phyloP scores from a whole-genome alignment of 2,888 invertebrate species.

The Saturnia pavonia region DNA sequence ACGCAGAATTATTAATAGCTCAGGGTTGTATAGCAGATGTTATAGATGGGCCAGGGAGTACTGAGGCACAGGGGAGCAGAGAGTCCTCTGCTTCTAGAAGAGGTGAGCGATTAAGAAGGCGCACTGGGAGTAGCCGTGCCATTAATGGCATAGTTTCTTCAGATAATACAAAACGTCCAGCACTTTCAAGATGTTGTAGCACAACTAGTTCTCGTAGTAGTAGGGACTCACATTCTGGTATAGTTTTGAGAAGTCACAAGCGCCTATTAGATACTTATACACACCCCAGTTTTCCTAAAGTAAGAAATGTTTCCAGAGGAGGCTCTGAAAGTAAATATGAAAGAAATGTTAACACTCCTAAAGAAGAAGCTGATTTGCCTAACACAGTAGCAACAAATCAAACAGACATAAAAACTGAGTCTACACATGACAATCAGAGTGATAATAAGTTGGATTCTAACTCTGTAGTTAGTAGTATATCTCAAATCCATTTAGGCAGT shows the following conservation, averaged over 20 bases:
- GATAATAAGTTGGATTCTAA: slow-evolving; percentile 44
- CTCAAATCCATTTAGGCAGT: slow-evolving; percentile 47
- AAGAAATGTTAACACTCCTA: slow-evolving; percentile 54
- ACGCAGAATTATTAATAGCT: slow-evolving; percentile 92
- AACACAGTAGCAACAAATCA: slow-evolving; percentile 51
- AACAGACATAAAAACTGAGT: slow-evolving; percentile 51
- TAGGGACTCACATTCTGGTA: slow-evolving; percentile 76
- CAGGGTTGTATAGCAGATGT: slow-evolving; percentile 89
- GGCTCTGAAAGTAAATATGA: slow-evolving; percentile 55
- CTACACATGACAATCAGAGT: slow-evolving; percentile 42
- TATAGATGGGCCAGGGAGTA: slow-evolving; percentile 65
- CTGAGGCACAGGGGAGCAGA: slow-evolving; percentile 66
- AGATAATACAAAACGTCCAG: slow-evolving; percentile 50
- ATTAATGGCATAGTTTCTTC: slow-evolving; percentile 58
- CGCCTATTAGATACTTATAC: slow-evolving; percentile 68
- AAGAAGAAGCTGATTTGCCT: slow-evolving; percentile 58
- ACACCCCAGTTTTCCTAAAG: slow-evolving; percentile 56
- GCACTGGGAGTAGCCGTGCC: slow-evolving; percentile 59
- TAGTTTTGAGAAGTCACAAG: slow-evolving; percentile 84
- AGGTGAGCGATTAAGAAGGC: slow-evolving; percentile 61
- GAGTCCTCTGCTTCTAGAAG: slow-evolving; percentile 73
- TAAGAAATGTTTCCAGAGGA: slow-evolving; percentile 53
- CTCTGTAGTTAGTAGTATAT: slow-evolving; percentile 37
- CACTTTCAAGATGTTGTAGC: slow-evolving; percentile 69
- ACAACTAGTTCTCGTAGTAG: slow-evolving; percentile 77